A percentile compares a stretch with the other conserved stretches of the same genome.
Evolutionary conservation across 1,140 invertebrate species (phyloP).

Genomic region (Drosophila paulistorum): DNA sequence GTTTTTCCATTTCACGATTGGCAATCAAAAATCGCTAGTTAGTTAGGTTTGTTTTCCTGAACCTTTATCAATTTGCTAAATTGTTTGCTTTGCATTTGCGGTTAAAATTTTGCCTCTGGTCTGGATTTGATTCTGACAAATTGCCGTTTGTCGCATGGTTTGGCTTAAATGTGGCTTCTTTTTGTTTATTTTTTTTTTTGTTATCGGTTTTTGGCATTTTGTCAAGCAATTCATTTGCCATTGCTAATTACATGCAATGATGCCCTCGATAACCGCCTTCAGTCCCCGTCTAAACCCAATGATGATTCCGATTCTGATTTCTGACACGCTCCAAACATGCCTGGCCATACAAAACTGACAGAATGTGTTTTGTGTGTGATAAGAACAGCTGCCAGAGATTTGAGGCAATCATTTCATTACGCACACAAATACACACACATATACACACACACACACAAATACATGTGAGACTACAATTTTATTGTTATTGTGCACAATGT

Average conservation of each 20-base stretch:
- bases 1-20: not conserved
- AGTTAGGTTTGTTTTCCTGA: not conserved
- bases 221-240: conserved; percentile 32
- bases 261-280: conserved; percentile 27
- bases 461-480: conserved; percentile 65
- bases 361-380: conserved; percentile 42
- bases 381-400: conserved; percentile 62
- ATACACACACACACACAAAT: conserved; percentile 8
- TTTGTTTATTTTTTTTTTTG: conserved; percentile 12
- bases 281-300: not conserved
- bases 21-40: not conserved
- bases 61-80: conserved; percentile 4
- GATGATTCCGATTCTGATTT: conserved; percentile 40
- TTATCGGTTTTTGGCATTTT: conserved; percentile 41
- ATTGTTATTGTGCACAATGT: conserved; percentile 75
- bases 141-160: conserved; percentile 8
- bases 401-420: conserved; percentile 65
- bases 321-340: conserved; percentile 50
- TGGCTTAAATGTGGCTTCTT: conserved; percentile 9
- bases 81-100: conserved; percentile 5
- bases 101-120: not conserved
- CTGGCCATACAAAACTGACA: conserved; percentile 20
- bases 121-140: conserved; percentile 5
- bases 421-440: conserved; percentile 29
- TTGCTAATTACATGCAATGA: conserved; percentile 70